Evolutionary conservation across 2,113 vertebrate species (phyloP).

Genomic region (Shinisaurus crocodilurus): DNA sequence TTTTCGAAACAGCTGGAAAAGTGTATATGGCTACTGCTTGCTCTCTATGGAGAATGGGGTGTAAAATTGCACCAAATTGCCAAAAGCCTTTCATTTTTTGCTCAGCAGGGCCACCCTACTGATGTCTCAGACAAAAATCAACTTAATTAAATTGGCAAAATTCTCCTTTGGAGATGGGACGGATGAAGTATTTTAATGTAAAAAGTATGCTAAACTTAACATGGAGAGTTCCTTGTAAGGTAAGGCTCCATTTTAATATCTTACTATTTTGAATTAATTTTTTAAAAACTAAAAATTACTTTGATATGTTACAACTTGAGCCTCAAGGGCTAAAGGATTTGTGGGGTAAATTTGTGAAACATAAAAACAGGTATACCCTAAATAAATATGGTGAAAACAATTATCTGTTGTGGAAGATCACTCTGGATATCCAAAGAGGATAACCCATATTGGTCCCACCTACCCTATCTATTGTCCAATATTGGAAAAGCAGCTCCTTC

Average conservation of each 20-base stretch:
- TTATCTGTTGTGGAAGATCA: background rate
- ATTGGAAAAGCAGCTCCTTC: background rate
- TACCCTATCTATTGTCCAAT: background rate
- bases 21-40: slow-evolving; percentile 8
- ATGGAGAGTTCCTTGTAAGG: background rate
- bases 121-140: slow-evolving; percentile 35
- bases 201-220: slow-evolving; percentile 30
- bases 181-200: slow-evolving; percentile 28
- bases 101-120: slow-evolving; percentile 7
- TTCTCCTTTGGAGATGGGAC: slow-evolving; percentile 13
- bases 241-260: background rate
- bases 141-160: slow-evolving; percentile 5
- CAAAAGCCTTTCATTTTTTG: slow-evolving; percentile 27
- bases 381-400: background rate
- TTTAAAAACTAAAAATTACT: slow-evolving; percentile 3
- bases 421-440: background rate
- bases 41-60: slow-evolving; percentile 6
- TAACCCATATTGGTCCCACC: background rate
- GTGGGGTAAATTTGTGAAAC: background rate
- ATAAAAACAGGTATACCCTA: background rate
- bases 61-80: slow-evolving; percentile 41
- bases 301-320: background rate
- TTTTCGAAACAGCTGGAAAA: slow-evolving; percentile 28
- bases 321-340: background rate
- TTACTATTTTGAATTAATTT: background rate